These are phyloP conservation scores for Stenchaetothrips biformis DNA, from an alignment of 2,888 invertebrate genomes.

Conservation along the genomic window DNA sequence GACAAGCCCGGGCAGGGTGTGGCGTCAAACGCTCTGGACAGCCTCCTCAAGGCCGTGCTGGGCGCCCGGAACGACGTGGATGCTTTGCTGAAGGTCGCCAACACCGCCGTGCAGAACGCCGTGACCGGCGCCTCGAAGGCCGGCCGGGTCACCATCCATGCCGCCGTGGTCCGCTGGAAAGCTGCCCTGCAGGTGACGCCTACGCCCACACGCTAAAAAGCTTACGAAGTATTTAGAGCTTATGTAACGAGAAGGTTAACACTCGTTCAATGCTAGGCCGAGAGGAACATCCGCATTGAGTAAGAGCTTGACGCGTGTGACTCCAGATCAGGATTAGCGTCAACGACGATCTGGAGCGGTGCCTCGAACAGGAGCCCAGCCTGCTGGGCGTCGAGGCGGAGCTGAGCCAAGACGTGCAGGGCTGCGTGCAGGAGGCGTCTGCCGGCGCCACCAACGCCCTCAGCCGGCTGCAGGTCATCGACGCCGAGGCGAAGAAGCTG, in stretches of 20 bases:
- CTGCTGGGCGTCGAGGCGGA: neutral
- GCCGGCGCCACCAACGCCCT: neutral
- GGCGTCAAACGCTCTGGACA: neutral
- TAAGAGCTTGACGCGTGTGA: neutral
- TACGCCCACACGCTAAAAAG: neutral
- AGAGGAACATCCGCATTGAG: neutral
- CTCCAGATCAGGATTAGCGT: neutral
- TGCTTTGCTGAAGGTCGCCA: neutral
- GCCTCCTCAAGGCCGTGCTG: neutral
- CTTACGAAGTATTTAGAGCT: no score
- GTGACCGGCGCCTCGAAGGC: no score
- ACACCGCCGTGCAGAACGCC: neutral
- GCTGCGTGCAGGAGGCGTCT: neutral
- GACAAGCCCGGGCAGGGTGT: neutral
- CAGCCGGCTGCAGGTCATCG: neutral
- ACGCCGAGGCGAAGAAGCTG: neutral
- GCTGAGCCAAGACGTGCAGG: neutral
- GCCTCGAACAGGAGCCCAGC: neutral
- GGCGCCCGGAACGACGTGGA: neutral
- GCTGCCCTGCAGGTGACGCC: neutral
- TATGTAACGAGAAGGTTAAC: no score
- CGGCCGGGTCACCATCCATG: neutral
- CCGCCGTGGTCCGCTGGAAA: neutral
- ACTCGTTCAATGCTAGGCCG: no score
- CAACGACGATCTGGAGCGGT: neutral